These are phyloP conservation scores for Danio jaintianensis DNA, from an alignment of 2,797 vertebrate species.

Conservation along the genomic window DNA sequence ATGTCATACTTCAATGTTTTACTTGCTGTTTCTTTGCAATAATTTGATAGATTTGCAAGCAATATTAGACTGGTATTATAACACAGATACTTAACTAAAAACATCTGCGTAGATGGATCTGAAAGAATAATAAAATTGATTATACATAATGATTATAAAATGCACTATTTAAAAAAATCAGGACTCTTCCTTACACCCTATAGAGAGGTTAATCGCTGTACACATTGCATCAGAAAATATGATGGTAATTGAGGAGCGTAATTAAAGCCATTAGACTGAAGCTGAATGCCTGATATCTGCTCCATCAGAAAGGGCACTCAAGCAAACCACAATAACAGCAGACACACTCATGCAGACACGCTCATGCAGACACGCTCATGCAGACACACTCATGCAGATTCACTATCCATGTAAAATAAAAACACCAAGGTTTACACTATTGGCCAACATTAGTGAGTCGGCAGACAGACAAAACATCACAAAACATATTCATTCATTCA, in stretches of 20 bases:
- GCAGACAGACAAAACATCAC: background rate
- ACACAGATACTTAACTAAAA: too few relatives aligned
- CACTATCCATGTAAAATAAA: background rate
- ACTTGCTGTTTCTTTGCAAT: too few relatives aligned
- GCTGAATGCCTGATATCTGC: slow-evolving; percentile 23
- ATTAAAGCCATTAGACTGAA: slow-evolving; percentile 22
- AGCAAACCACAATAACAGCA: background rate
- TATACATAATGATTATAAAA: too few relatives aligned
- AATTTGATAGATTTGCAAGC: too few relatives aligned
- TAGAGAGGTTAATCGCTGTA: background rate
- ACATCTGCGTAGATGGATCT: too few relatives aligned
- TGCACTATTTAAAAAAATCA: background rate
- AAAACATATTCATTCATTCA: too few relatives aligned
- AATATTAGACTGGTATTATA: too few relatives aligned
- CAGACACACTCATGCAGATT: background rate
- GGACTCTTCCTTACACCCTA: background rate
- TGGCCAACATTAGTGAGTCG: background rate
- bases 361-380: background rate
- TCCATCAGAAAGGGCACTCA: background rate
- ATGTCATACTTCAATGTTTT: too few relatives aligned
- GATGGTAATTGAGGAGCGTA: background rate
- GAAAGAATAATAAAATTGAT: too few relatives aligned
- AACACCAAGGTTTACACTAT: background rate
- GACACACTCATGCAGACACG: background rate
- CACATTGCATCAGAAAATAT: background rate